phyloP scores from a whole-genome alignment of 2,113 vertebrate genomes.

The Dipodomys stephensi region DNA sequence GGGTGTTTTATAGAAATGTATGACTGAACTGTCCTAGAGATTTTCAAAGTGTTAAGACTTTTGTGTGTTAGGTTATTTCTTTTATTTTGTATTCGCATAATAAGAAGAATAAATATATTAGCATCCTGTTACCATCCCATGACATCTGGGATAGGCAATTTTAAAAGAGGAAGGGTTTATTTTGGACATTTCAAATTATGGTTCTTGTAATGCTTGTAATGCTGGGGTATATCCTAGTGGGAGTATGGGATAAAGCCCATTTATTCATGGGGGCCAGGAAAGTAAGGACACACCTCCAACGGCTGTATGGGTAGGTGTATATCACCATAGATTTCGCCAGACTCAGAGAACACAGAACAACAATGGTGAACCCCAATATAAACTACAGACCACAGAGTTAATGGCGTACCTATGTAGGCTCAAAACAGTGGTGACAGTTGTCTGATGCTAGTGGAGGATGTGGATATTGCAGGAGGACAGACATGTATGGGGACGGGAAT shows the following conservation, averaged over 20 bases:
- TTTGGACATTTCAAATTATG: neutral
- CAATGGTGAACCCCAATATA: neutral
- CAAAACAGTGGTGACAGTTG: neutral
- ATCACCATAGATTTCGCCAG: neutral
- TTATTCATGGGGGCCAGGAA: neutral
- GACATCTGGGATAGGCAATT: neutral
- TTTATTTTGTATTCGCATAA: neutral
- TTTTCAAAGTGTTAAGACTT: slow-evolving; percentile 3
- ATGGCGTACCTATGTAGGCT: too few relatives aligned
- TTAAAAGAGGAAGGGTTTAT: neutral
- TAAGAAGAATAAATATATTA: too few relatives aligned
- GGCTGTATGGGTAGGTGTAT: too few relatives aligned
- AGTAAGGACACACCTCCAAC: neutral
- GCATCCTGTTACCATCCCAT: neutral
- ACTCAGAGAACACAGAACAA: neutral
- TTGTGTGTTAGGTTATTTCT: neutral
- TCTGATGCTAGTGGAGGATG: too few relatives aligned
- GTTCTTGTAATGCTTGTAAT: neutral
- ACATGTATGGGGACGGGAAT: too few relatives aligned
- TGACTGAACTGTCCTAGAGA: neutral
- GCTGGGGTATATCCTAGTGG: neutral
- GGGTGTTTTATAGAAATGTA: neutral
- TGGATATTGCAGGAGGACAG: fast-evolving
- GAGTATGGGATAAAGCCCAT: neutral
- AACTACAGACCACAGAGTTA: neutral